phyloP scores from a whole-genome alignment of 2,797 vertebrate species.

The Anabas testudineus region DNA sequence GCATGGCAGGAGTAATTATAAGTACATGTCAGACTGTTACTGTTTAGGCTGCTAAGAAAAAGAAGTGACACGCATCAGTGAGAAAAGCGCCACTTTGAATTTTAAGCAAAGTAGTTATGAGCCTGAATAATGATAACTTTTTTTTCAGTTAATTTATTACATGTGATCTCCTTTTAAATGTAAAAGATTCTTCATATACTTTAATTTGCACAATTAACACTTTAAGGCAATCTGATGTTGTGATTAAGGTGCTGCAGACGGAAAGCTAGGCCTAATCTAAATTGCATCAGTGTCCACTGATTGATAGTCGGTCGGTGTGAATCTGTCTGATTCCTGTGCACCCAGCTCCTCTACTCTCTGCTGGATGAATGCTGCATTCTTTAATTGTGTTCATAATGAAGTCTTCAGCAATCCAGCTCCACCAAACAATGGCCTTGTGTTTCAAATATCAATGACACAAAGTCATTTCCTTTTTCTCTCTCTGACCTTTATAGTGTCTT shows the following conservation, averaged over 20 bases:
- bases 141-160: background rate
- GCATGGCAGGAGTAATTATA: background rate
- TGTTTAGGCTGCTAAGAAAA: background rate
- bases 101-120: background rate
- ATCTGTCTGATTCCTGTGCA: background rate
- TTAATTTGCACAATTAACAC: constrained; percentile 25
- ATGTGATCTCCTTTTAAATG: constrained; percentile 10
- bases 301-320: background rate
- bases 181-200: constrained; percentile 14
- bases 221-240: constrained; percentile 15
- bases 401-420: constrained; percentile 15
- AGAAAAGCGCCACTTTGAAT: background rate
- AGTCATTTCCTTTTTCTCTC: constrained; percentile 8
- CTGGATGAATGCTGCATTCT: background rate
- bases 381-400: constrained; percentile 20
- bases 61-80: too few relatives aligned
- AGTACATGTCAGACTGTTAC: background rate
- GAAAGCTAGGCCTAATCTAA: constrained; percentile 18
- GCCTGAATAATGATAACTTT: constrained; percentile 2
- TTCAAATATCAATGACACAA: constrained; percentile 22
- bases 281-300: constrained; percentile 15
- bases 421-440: constrained; percentile 15
- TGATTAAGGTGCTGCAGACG: constrained; percentile 14
- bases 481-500: constrained; percentile 30
- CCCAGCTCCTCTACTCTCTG: background rate